These are phyloP conservation scores for Coregonus ussuriensis DNA, from an alignment of 2,797 vertebrate genomes.

Conservation along the genomic window DNA sequence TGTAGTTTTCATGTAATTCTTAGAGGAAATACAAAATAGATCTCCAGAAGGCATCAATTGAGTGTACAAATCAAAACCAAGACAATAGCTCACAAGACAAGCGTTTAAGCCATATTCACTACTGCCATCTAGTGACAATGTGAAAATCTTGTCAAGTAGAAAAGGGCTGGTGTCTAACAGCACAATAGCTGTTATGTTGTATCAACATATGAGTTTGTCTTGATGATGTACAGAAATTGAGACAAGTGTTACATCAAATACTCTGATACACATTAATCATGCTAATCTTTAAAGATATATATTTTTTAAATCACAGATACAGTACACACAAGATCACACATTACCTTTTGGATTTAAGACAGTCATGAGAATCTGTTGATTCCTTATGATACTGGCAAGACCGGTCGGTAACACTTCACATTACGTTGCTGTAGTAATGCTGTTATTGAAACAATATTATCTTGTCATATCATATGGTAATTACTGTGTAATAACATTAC, in stretches of 20 bases:
- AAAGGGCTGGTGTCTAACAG: not conserved
- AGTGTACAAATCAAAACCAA: not conserved
- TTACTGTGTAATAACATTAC: not conserved
- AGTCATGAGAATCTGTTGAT: no score
- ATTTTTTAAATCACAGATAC: no score
- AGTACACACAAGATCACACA: no score
- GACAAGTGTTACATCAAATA: no score
- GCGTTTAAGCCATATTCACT: constrained; percentile 41
- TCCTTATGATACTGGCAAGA: no score
- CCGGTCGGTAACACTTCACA: not conserved
- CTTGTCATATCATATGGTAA: not conserved
- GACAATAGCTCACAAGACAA: not conserved
- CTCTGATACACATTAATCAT: no score
- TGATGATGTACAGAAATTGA: no score
- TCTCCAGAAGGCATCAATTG: not conserved
- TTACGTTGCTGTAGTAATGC: not conserved
- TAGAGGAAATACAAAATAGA: not conserved
- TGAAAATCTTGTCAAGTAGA: not conserved
- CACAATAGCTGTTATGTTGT: not conserved
- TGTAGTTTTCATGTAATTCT: not conserved
- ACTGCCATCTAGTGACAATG: constrained; percentile 64
- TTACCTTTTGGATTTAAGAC: no score
- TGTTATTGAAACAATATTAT: not conserved
- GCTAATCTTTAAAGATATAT: no score
- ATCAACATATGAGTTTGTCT: no score